Evolutionary conservation across 1,140 invertebrate genomes (phyloP).

Genomic region (Trichogramma pretiosum): DNA sequence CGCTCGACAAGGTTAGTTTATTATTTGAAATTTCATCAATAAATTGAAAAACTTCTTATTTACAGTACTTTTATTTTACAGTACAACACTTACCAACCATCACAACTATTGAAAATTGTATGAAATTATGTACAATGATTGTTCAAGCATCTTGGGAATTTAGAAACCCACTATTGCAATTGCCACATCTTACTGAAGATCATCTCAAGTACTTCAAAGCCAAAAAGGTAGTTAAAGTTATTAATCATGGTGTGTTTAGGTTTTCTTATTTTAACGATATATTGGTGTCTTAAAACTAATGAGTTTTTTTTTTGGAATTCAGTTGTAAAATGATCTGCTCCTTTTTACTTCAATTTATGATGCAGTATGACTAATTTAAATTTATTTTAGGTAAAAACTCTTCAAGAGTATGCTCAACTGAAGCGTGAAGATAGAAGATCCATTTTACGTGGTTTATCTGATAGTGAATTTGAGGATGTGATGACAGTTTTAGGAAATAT

Average conservation of each 20-base stretch:
- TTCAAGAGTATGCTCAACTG: slow-evolving; percentile 83
- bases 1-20: slow-evolving; percentile 69
- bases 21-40: slow-evolving; percentile 4
- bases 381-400: slow-evolving; percentile 52
- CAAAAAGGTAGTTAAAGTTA: slow-evolving; percentile 67
- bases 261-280: not conserved
- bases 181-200: slow-evolving; percentile 92
- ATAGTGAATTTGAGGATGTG: slow-evolving; percentile 88
- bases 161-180: slow-evolving; percentile 85
- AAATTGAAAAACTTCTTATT: not conserved
- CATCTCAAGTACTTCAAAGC: slow-evolving; percentile 84
- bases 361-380: slow-evolving; percentile 3
- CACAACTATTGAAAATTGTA: slow-evolving; percentile 94
- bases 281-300: not conserved
- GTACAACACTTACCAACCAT: slow-evolving; percentile 75
- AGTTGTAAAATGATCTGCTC: not conserved
- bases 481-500: slow-evolving; percentile 84
- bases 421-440: slow-evolving; percentile 79
- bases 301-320: not conserved
- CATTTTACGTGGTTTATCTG: slow-evolving; percentile 72
- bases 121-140: slow-evolving; percentile 94
- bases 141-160: slow-evolving; percentile 94
- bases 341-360: slow-evolving; percentile 1
- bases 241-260: no score
- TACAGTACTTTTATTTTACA: slow-evolving; percentile 44